These are phyloP conservation scores for Salvator merianae DNA, from an alignment of 2,113 vertebrate species.

Conservation along the genomic window DNA sequence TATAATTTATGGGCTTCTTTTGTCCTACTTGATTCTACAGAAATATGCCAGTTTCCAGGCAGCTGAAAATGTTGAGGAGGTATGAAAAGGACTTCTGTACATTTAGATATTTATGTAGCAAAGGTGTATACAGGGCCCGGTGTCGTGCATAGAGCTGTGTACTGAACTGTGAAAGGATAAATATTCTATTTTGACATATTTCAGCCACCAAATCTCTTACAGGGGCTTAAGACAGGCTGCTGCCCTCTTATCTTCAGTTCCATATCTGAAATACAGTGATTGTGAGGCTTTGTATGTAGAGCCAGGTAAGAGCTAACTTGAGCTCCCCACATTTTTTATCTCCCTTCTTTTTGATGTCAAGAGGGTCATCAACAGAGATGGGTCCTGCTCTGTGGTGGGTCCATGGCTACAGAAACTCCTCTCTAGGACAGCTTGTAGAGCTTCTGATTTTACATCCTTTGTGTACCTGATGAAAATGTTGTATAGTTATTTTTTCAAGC, in stretches of 20 bases:
- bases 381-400: too few relatives aligned
- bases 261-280: neutral
- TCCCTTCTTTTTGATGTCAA: too few relatives aligned
- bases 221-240: too few relatives aligned
- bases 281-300: neutral
- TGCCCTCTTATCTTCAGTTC: neutral
- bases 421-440: too few relatives aligned
- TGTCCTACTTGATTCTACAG: neutral
- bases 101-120: neutral
- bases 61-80: neutral
- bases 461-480: too few relatives aligned
- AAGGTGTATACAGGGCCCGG: neutral
- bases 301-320: neutral
- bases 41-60: neutral
- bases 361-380: too few relatives aligned
- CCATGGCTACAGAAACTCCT: too few relatives aligned
- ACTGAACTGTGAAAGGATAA: neutral
- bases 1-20: slow-evolving; percentile 17
- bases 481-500: too few relatives aligned
- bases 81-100: neutral
- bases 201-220: neutral
- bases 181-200: neutral
- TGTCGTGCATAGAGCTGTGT: neutral
- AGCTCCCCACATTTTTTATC: too few relatives aligned
- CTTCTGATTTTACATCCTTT: too few relatives aligned